Evolutionary conservation across 2,888 invertebrate genomes (phyloP), one percentile per base, ranked within the genome.

Genomic region (Heteropelma amictum): DNA sequence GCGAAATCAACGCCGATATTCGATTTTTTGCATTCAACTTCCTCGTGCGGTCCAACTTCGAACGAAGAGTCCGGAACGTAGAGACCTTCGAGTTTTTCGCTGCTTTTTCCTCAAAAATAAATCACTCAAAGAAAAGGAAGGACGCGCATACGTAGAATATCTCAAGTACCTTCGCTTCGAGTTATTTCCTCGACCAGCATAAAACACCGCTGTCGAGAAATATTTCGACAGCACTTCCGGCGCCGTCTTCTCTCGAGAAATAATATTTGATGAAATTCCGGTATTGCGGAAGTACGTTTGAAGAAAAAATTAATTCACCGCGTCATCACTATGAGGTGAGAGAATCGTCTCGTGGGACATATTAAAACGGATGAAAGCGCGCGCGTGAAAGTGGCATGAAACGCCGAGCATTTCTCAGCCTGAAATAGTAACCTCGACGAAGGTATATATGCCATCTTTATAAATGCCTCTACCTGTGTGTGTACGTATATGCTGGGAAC

Each of bases 331-430:
- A 26, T 8, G 26, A 49, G 61, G 64, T 54, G 49, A 65, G 73
- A 69, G 64, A 72, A 64, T 49, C 30, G 51, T 70, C 51, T 70
- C 74, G 64, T 54, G 69, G 60, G 69, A 67, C 35, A 60, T 45
- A 45, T 60, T 51, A 53, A 53, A n/a, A n/a, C 19, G 54, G 21
- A 65, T 54, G 67, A 71, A 70, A 67, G 71, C 61, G 74, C 60
- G 68, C 63, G 60, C 54, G 64, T 61, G 75, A 75, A 75, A 75
- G 70, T 67, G 33, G 49, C 70, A 56, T 42, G 75, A 49, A 61
- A 67, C 53, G 67, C 47, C 17, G n/a, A 17, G 53, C 47, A 49
- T 67, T 71, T 75, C 71, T 67, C 75, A 75, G 67, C 14, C 42
- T 17, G 53, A 45, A 35, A 38, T 12, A 67, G 60, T 60, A 65